These are phyloP conservation scores for Zosterops borbonicus DNA, from an alignment of 2,113 vertebrate genomes.

Conservation along the genomic window DNA sequence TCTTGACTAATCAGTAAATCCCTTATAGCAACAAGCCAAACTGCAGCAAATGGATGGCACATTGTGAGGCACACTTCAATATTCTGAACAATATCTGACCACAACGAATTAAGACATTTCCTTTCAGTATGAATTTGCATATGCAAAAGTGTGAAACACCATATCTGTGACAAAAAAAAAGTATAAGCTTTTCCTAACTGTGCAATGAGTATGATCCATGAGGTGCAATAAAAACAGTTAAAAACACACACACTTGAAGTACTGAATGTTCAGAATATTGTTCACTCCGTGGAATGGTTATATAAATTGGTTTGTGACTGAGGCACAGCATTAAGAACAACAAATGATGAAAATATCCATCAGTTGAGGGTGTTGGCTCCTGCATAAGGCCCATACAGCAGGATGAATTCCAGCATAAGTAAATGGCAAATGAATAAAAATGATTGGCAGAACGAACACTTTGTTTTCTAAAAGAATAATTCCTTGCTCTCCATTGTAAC, in stretches of 20 bases:
- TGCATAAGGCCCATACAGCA: neutral
- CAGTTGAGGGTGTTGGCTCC: neutral
- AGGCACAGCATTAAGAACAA: neutral
- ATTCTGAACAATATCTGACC: neutral
- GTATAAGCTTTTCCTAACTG: neutral
- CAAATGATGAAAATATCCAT: neutral
- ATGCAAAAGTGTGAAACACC: neutral
- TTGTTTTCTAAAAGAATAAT: neutral
- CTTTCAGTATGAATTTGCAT: neutral
- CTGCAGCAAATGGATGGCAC: neutral
- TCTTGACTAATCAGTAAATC: constrained; percentile 42
- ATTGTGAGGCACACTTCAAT: neutral
- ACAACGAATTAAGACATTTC: neutral
- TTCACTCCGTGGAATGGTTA: neutral
- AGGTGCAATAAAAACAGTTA: neutral
- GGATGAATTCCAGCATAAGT: neutral
- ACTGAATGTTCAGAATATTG: neutral
- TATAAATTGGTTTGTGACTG: neutral
- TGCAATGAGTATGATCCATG: neutral
- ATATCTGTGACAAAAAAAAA: neutral
- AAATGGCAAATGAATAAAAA: neutral
- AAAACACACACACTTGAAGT: neutral
- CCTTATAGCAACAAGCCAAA: constrained; percentile 11
- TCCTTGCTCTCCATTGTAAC: neutral
- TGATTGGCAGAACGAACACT: neutral